phyloP scores from a whole-genome alignment of 2,113 vertebrate genomes.

The Bufo bufo region DNA sequence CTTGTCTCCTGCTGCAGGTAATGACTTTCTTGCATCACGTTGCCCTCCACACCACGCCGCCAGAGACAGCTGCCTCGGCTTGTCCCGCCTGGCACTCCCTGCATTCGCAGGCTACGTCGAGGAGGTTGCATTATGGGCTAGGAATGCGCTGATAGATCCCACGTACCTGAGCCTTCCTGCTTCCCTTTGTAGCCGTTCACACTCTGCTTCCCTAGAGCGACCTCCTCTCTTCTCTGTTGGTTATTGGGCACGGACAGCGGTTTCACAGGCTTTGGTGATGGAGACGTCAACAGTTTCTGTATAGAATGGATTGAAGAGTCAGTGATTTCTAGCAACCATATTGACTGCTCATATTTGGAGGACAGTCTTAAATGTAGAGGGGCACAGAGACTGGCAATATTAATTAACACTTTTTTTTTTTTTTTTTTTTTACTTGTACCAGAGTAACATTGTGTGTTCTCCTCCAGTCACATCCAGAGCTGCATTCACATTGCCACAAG shows the following conservation, averaged over 20 bases:
- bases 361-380: too few relatives aligned
- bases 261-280: neutral
- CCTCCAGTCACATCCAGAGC: slow-evolving; percentile 1
- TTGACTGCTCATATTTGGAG: neutral
- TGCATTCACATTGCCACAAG: neutral
- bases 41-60: too few relatives aligned
- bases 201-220: neutral
- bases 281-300: neutral
- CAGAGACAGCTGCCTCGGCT: neutral
- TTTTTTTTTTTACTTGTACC: too few relatives aligned
- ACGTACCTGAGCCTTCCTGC: neutral
- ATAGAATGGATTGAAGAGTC: neutral
- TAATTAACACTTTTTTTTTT: too few relatives aligned
- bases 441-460: neutral
- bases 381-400: too few relatives aligned
- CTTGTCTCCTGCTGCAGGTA: too few relatives aligned
- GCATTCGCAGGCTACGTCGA: neutral
- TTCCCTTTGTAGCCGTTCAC: slow-evolving; percentile 21
- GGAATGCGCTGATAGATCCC: neutral
- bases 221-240: neutral
- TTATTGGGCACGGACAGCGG: neutral
- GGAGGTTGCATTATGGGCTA: neutral
- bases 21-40: too few relatives aligned
- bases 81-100: neutral
- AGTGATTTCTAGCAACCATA: neutral